Evolutionary conservation across 2,888 invertebrate species (phyloP).

Genomic region (Lissonota sp.): DNA sequence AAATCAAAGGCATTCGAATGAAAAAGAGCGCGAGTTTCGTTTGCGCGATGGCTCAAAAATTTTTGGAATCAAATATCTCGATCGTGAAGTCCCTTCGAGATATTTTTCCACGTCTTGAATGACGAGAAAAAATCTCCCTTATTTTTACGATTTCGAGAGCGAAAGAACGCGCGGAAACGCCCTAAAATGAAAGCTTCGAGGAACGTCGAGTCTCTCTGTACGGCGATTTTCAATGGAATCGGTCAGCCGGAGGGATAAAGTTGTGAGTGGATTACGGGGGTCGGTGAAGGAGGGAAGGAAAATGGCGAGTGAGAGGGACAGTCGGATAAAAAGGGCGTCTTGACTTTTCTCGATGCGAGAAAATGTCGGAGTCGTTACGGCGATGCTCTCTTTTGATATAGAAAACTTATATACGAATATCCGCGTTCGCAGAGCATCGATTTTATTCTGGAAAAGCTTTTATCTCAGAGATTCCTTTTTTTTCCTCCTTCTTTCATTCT

Average conservation of each 20-base stretch:
- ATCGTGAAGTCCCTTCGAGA: not conserved
- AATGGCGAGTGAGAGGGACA: constrained; percentile 28
- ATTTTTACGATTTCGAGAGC: not conserved
- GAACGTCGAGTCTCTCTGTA: not conserved
- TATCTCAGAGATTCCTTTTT: too few species aligned
- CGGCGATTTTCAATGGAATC: constrained; percentile 41
- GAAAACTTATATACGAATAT: too few species aligned
- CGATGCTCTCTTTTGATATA: too few species aligned
- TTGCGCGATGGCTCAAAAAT: not conserved
- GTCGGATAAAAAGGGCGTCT: not conserved
- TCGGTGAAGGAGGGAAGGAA: not conserved
- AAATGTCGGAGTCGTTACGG: not conserved
- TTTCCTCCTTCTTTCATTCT: too few species aligned
- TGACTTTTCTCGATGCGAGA: constrained; percentile 27
- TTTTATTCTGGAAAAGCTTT: too few species aligned
- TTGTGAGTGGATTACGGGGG: not conserved
- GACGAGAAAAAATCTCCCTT: too few species aligned
- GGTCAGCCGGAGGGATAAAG: constrained; percentile 13
- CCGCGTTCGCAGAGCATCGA: too few species aligned
- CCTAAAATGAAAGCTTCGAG: constrained; percentile 10
- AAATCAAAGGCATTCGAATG: too few species aligned
- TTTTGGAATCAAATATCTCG: too few species aligned
- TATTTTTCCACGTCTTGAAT: not conserved
- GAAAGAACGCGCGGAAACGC: not conserved
- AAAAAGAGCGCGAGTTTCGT: too few species aligned